Evolutionary conservation across 2,888 invertebrate species (phyloP), one percentile per base, ranked within the genome.

Genomic region (Coelopa pilipes): DNA sequence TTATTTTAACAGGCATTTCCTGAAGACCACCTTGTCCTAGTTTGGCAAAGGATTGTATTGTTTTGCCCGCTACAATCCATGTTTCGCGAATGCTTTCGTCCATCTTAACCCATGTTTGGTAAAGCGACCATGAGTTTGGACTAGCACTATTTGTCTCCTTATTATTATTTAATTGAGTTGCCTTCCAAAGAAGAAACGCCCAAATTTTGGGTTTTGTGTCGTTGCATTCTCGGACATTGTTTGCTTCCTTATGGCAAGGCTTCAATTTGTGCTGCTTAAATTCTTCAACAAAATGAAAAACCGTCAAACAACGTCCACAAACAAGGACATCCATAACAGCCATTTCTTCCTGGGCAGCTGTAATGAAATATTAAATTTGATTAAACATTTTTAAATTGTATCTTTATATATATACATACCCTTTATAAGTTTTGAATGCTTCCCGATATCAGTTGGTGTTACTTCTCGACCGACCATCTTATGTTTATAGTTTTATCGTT

Each of bases 171-270:
- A 89, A 82, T 80, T 91, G 90, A 12, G 90, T 89, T 74, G 90
- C 90, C 82, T 95, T 95, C 95, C 95, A 95, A 59, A 95, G 85
- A 5, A 94, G 88, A 83, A 94, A 95, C 55, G 94, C 95, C 95
- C 95, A 95, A 12, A 95, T 93, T 88, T 94, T 93, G 11, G 94
- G 92, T 86, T 94, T 94, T 74, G 91, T 91, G 86, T 94, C 94
- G 84, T 91, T 91, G 82, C 92, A 91, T 81, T 93, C 86, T 21
- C 86, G 84, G 1, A 85, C 79, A 76, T 84, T 92, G 81, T 92
- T 90, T 69, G 84, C 82, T 62, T 86, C 85, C 57, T 86, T 86
- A 63, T 81, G 83, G 15, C 86, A 86, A 0, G 80, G 75, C 65
- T 82, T 84, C 50, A 83, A 81, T 82, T 92, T 92, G 82, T 95